These are phyloP conservation scores for Diplodus sargus DNA, from an alignment of 2,797 vertebrate species.

Conservation along the genomic window DNA sequence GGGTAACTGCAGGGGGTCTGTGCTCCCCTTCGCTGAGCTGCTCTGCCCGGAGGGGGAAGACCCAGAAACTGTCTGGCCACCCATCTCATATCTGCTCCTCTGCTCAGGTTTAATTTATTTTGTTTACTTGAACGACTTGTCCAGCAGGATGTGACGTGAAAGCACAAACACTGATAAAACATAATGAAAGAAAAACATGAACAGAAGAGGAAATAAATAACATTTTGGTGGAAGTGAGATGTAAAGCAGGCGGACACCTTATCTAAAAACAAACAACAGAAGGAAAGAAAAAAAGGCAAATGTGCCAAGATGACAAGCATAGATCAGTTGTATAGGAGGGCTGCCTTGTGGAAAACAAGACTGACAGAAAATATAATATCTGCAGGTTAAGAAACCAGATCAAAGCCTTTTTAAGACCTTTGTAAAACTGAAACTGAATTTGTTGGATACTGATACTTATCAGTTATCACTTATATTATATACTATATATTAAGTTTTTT, in stretches of 20 bases:
- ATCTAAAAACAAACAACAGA: conserved; percentile 44
- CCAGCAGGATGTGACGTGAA: not conserved
- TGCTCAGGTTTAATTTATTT: conserved; percentile 21
- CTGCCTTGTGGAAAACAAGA: not conserved
- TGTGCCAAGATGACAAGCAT: conserved; percentile 32
- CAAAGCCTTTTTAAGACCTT: not conserved
- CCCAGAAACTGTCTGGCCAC: conserved; percentile 5
- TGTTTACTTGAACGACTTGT: conserved; percentile 9
- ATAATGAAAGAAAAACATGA: conserved; percentile 18
- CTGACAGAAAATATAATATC: not conserved
- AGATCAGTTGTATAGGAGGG: conserved; percentile 22
- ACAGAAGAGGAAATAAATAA: not conserved
- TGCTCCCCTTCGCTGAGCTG: conserved; percentile 1
- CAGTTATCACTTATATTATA: too few relatives aligned
- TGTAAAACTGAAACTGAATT: not conserved
- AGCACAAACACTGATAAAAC: conserved; percentile 8
- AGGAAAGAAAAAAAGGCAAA: conserved; percentile 18
- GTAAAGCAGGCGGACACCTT: conserved; percentile 16
- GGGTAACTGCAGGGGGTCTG: conserved; percentile 22
- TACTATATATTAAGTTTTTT: too few relatives aligned
- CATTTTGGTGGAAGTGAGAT: conserved; percentile 16
- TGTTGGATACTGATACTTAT: too few relatives aligned
- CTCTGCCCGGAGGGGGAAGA: conserved; percentile 3
- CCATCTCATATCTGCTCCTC: conserved; percentile 13
- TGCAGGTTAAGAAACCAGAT: not conserved